phyloP scores from a whole-genome alignment of 2,888 invertebrate species.

The Parascotia fuliginaria region DNA sequence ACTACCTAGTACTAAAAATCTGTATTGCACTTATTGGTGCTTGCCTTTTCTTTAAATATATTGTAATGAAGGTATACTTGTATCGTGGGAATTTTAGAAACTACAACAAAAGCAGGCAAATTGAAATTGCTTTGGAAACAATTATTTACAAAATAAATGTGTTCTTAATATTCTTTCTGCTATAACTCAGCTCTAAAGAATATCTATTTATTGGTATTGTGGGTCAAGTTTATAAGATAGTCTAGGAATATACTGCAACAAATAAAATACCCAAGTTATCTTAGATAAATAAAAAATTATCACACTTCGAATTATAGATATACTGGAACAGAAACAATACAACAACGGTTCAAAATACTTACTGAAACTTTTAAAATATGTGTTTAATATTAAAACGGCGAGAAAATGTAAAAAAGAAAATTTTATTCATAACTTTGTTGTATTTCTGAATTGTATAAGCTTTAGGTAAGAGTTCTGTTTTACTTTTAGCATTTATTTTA shows the following conservation, averaged over 20 bases:
- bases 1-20: too few relatives aligned
- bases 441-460: neutral
- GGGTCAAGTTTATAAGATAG: neutral
- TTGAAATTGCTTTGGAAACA: too few relatives aligned
- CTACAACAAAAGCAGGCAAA: too few relatives aligned
- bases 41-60: too few relatives aligned
- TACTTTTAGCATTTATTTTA: neutral
- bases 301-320: too few relatives aligned
- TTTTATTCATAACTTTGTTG: neutral
- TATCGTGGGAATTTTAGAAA: too few relatives aligned
- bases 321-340: neutral
- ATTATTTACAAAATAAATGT: too few relatives aligned
- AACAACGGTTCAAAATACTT: neutral
- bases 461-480: neutral
- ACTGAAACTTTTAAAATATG: neutral
- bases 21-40: too few relatives aligned
- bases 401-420: neutral
- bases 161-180: neutral
- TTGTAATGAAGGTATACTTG: too few relatives aligned
- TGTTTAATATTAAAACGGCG: neutral
- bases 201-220: neutral
- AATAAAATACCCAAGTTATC: neutral
- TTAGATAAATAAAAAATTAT: neutral
- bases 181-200: neutral
- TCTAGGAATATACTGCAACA: neutral